Evolutionary conservation across 2,113 vertebrate genomes (phyloP).

Genomic region (Callaeas wilsoni): DNA sequence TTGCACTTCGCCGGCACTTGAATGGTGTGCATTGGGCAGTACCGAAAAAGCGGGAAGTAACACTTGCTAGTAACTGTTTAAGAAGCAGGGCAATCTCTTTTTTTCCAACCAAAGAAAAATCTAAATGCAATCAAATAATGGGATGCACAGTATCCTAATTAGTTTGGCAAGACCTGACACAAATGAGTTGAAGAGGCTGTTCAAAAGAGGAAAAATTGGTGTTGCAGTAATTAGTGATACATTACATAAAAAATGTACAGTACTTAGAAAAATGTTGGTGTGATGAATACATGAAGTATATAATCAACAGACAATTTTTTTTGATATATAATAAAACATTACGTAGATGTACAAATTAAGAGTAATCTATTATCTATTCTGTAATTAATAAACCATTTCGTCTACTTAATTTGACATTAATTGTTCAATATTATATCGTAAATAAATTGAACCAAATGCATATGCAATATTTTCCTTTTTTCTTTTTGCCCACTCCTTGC

Average conservation of each 20-base stretch:
- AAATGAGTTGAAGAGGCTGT: slow-evolving; percentile 8
- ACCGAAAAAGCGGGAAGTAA: neutral
- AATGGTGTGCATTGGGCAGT: accelerated
- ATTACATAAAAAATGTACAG: slow-evolving; percentile 54
- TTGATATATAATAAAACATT: slow-evolving; percentile 22
- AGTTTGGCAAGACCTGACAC: slow-evolving; percentile 9
- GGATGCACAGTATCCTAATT: neutral
- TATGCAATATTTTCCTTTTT: neutral
- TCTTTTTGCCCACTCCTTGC: neutral
- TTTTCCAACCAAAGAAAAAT: neutral
- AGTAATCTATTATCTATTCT: neutral
- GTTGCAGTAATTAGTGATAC: slow-evolving; percentile 11
- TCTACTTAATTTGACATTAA: slow-evolving; percentile 30
- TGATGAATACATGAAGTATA: slow-evolving; percentile 36
- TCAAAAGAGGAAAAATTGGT: neutral
- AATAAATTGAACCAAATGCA: slow-evolving; percentile 7
- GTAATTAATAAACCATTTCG: slow-evolving; percentile 36
- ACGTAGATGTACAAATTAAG: neutral
- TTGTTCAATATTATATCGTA: neutral
- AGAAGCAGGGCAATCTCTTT: neutral
- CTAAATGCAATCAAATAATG: neutral
- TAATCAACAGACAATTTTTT: slow-evolving; percentile 53
- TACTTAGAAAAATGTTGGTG: slow-evolving; percentile 36
- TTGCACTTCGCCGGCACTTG: neutral
- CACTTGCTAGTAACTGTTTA: neutral